These are phyloP conservation scores for Telmatochromis sp. DNA, from an alignment of 2,113 vertebrate genomes.

Conservation along the genomic window DNA sequence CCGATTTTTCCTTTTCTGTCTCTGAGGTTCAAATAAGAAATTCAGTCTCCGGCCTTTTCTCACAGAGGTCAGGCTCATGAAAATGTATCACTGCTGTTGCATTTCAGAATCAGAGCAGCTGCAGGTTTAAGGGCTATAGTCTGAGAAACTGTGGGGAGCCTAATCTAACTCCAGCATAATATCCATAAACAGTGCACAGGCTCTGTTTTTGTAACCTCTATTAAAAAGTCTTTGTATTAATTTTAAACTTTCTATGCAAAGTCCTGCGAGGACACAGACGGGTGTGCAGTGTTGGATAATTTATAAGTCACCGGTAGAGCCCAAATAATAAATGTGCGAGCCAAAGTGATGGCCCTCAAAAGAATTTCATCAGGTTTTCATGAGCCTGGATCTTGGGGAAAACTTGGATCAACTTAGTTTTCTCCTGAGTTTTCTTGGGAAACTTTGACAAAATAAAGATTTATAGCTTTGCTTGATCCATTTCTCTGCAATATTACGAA, in stretches of 20 bases:
- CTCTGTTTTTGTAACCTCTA: background rate
- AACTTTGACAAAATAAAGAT: constrained; percentile 1
- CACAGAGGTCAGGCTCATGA: background rate
- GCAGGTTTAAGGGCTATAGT: background rate
- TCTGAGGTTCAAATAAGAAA: background rate
- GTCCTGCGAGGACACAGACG: background rate
- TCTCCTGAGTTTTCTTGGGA: background rate
- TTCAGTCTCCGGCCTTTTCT: background rate
- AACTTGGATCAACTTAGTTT: background rate
- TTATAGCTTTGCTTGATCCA: background rate
- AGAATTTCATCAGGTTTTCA: background rate
- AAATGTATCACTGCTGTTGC: background rate
- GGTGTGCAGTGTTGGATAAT: background rate
- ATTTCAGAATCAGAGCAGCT: background rate
- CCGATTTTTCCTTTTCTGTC: background rate
- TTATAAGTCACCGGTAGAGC: background rate
- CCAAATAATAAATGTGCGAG: background rate
- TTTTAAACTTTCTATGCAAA: background rate
- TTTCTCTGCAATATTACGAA: background rate
- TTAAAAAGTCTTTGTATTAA: background rate
- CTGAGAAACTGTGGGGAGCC: background rate
- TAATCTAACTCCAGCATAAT: constrained; percentile 2
- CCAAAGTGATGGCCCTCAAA: background rate
- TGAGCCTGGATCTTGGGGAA: background rate
- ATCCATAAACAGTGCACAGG: background rate